Base-by-base conservation (phyloP, 1,140 invertebrate genomes). In the Camponotus pennsylvanicus region DNA sequence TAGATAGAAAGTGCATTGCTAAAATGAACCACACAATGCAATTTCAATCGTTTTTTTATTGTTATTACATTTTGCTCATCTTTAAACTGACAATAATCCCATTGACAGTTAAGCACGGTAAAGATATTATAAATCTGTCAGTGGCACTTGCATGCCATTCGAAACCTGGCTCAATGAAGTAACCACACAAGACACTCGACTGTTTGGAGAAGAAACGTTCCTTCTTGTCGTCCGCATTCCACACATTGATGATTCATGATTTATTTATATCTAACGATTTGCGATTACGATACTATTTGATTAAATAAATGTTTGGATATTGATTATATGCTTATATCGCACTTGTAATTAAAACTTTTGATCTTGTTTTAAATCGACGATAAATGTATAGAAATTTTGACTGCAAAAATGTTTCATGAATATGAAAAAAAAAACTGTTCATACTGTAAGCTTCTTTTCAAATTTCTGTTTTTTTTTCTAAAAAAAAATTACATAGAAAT, bases 101-200 rank as follows among this genome's bases (percentile, higher is more conserved):
- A 61, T 78, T 78, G 75, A 49, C 75, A 64, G 42, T 32, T 49
- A 66, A 49, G 11, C 11, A 37, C 27, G 40, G 7, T 45, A 13
- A 21, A 64, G 75, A 78, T 49, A 64, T 77, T 64, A 63, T 78
- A 78, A 78, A 78, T 66, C 40, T 77, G 11, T 78, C 59, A 66
- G 18, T 49, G 27, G 37, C 21, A 77, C 57, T 63, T 63, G 75
- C 15, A 9, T 18, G 18, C 18, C 27, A 27, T 78, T 49, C 42
- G 40, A 49, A 18, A 27, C 6, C 15, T 32, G 37, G n/a, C 59
- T 77, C 27, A 77, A 77, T 77, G 59, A 77, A 45, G 18, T 64
- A 27, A 27, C 1, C 27, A 27, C 27, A n/a, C 42, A 40, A 61
- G 34, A 9, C 55, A 59, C 37, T 66, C 40, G 11, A 49, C 40